Evolutionary conservation across 2,797 vertebrate genomes (phyloP), one percentile per base, ranked within the genome.

Genomic region (Dipus sagitta): DNA sequence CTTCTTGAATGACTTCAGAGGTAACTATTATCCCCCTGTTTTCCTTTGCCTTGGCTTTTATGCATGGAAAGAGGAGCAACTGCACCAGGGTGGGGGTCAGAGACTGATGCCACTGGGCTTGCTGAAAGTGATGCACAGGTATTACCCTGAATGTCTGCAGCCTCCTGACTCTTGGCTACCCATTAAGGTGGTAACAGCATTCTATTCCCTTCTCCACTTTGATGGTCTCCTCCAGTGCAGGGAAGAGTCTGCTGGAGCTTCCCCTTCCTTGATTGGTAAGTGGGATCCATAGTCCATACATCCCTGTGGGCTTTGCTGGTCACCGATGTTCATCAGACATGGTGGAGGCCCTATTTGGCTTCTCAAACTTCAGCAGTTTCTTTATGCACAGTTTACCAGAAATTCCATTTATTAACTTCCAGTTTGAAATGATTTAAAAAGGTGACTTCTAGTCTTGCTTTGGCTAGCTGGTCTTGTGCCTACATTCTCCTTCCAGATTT

Each of bases 301-400:
- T 17, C 15, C 11, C 5, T 90, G 4, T 68, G 42, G 20, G 42
- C 8, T 86, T 54, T 83, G 12, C 0, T 72, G 67, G 83, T 79
- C 52, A 58, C 23, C 71, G 2, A 20, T 77, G 76, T 65, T 78
- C 74, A 70, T 83, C 18, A 32, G 26, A 42, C 70, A 34, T 47
- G 47, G 11, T 47, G 2, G 2, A 94, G 70, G 10, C 26, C n/a
- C 23, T 65, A 47, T 67, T 64, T 82, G 1, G 0, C 13, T 92
- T 5, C 15, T 76, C 71, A 71, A 90, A 85, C 11, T 20, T n/a
- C 62, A 30, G 4, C 26, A 13, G 60, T 82, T 74, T 74, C 74
- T 92, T 79, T 83, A 21, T 83, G 80, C 2, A 83, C 21, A 81
- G 28, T 81, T 92, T 94, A 70, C 14, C 14, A 78, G 17, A 93